Percentiles rank a stretch among this genome's conserved stretches.
These are phyloP conservation scores for Podotricha telesiphe DNA, from an alignment of 2,888 invertebrate species.

Conservation along the genomic window DNA sequence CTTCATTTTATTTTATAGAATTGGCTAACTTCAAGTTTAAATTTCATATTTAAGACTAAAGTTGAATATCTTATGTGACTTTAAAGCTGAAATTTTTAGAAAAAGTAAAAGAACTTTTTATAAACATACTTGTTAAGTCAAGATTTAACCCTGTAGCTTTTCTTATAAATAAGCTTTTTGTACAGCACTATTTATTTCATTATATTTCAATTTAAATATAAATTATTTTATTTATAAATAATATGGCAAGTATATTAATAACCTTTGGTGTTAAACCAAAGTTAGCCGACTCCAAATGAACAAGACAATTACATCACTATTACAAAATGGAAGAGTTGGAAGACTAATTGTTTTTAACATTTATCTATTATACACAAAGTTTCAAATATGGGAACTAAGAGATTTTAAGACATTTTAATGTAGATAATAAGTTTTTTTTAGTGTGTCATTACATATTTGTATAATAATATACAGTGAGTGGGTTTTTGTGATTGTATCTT, in stretches of 20 bases:
- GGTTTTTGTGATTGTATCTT: too few relatives aligned
- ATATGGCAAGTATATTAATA: slow-evolving; percentile 17
- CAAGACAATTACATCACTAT: background rate
- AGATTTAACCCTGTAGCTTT: background rate
- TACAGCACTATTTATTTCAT: background rate
- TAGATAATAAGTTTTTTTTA: too few relatives aligned
- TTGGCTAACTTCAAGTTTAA: background rate
- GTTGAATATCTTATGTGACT: background rate
- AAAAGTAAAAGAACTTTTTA: too few relatives aligned
- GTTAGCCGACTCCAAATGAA: slow-evolving; percentile 2
- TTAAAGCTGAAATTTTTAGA: background rate
- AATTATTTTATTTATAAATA: slow-evolving; percentile 7
- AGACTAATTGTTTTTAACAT: too few relatives aligned
- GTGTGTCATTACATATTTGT: too few relatives aligned
- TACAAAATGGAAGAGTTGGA: background rate
- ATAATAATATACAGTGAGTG: too few relatives aligned
- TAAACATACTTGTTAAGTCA: too few relatives aligned
- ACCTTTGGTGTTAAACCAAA: slow-evolving; percentile 12
- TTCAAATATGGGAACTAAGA: too few relatives aligned
- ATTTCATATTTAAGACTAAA: background rate
- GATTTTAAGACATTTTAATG: too few relatives aligned
- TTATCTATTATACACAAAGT: too few relatives aligned
- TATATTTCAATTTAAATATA: slow-evolving; percentile 1
- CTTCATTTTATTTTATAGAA: background rate
- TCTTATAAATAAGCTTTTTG: background rate